Evolutionary conservation across 2,797 vertebrate species (phyloP).

Genomic region (Propithecus perrieri): DNA sequence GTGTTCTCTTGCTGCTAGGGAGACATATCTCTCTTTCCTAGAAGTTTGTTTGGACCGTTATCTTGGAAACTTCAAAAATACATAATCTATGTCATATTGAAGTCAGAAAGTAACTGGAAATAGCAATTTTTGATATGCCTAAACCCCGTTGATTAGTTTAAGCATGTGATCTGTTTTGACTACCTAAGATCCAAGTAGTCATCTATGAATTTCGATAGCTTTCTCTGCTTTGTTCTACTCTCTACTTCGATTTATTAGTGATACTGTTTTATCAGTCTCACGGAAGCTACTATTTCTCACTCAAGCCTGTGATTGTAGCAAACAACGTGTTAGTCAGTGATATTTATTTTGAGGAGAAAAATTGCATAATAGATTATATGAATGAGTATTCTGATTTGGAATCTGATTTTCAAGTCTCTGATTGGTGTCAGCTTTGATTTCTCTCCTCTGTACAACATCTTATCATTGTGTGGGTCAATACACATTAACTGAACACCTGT

Average conservation of each 20-base stretch:
- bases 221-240: background rate
- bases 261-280: background rate
- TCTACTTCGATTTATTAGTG: background rate
- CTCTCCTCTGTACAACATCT: background rate
- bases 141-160: background rate
- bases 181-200: background rate
- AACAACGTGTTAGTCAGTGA: background rate
- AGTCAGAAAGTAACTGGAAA: background rate
- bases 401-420: background rate
- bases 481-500: background rate
- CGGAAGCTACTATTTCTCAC: background rate
- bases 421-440: background rate
- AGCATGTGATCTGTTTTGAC: background rate
- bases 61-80: background rate
- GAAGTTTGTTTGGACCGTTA: background rate
- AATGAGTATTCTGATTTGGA: background rate
- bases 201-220: background rate
- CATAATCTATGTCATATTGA: background rate
- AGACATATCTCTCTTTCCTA: background rate
- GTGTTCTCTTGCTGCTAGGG: background rate
- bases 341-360: conserved; percentile 24
- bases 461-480: background rate
- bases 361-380: background rate
- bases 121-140: background rate
- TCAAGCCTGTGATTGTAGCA: background rate